Percentiles rank a stretch among this genome's conserved stretches.
Evolutionary conservation across 2,797 vertebrate genomes (phyloP).

Genomic region (Allobates femoralis): DNA sequence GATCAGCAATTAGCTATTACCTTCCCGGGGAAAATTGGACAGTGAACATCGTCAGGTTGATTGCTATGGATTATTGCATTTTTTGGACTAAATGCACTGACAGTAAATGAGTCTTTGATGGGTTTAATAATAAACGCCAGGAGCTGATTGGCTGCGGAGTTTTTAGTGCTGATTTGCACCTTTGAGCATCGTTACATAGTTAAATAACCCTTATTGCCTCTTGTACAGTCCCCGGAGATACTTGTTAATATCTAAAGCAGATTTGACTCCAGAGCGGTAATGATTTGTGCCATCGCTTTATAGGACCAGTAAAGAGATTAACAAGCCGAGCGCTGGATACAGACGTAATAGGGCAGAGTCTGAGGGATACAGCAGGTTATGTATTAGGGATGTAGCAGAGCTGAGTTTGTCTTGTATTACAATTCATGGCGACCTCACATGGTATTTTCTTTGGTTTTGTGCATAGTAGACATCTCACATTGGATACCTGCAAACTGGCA

Average conservation of each 20-base stretch:
- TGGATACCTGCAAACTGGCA: no score
- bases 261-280: neutral
- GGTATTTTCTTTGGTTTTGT: no score
- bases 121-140: neutral
- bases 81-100: neutral
- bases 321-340: neutral
- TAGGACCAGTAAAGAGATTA: constrained; percentile 9
- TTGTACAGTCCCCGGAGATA: neutral
- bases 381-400: neutral
- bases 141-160: neutral
- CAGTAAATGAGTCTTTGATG: constrained; percentile 56
- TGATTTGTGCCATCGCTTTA: constrained; percentile 16
- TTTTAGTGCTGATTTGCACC: constrained; percentile 25
- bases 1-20: neutral
- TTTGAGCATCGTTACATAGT: constrained; percentile 3
- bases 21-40: neutral
- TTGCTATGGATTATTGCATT: constrained; percentile 20
- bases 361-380: neutral
- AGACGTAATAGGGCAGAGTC: neutral
- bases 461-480: no score
- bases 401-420: no score
- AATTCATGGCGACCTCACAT: no score
- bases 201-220: constrained; percentile 23
- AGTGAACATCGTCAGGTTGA: neutral
- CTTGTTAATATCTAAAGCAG: constrained; percentile 22